Evolutionary conservation across 2,113 vertebrate species (phyloP).

Genomic region (Mellivora capensis): DNA sequence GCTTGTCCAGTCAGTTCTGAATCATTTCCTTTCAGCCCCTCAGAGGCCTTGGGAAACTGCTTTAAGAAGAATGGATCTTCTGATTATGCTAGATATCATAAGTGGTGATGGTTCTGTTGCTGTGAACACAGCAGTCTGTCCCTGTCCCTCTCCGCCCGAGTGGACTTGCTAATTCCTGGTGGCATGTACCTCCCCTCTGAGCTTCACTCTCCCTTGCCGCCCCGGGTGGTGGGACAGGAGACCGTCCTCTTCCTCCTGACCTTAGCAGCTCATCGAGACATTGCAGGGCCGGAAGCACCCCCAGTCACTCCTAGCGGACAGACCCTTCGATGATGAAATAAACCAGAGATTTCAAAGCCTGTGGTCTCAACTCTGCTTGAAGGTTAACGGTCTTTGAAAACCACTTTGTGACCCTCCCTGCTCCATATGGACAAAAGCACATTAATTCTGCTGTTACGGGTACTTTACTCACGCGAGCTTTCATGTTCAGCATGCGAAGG

Average conservation of each 20-base stretch:
- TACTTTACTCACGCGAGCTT: conserved; percentile 74
- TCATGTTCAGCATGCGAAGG: conserved; percentile 76
- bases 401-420: conserved; percentile 63
- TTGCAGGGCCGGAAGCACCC: background rate
- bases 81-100: accelerated
- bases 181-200: conserved; percentile 5
- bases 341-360: conserved; percentile 38
- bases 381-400: conserved; percentile 56
- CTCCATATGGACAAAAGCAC: conserved; percentile 85
- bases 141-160: background rate
- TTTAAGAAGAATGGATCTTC: background rate
- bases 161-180: background rate
- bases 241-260: background rate
- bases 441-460: conserved; percentile 85
- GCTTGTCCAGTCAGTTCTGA: background rate
- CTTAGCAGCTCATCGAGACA: background rate
- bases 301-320: background rate
- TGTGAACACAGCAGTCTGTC: background rate
- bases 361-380: conserved; percentile 60
- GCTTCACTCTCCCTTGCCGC: background rate
- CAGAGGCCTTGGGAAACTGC: background rate
- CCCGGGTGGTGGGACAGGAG: background rate
- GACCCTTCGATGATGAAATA: background rate
- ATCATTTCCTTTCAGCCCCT: background rate
- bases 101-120: background rate